These are phyloP conservation scores for Colossoma macropomum DNA, from an alignment of 2,113 vertebrate species.

Conservation along the genomic window DNA sequence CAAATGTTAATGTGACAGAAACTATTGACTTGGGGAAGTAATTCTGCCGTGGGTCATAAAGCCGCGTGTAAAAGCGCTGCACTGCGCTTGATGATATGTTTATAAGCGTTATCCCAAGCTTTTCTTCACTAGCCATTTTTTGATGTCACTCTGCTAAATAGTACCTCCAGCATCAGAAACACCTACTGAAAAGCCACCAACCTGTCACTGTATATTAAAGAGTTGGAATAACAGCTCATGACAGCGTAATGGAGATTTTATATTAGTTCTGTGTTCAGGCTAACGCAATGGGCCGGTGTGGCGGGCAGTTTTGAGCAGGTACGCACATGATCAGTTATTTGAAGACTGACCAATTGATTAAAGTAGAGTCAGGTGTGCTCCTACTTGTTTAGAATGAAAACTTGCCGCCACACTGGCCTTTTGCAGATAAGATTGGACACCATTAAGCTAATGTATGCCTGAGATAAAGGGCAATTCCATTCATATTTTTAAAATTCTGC, in stretches of 20 bases:
- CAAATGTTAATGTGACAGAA: slow-evolving; percentile 63
- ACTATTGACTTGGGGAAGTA: slow-evolving; percentile 56
- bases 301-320: too few species aligned
- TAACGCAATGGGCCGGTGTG: background rate
- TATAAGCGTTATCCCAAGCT: slow-evolving; percentile 44
- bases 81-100: slow-evolving; percentile 50
- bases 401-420: too few species aligned
- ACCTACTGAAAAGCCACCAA: slow-evolving; percentile 10
- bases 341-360: too few species aligned
- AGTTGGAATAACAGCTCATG: background rate
- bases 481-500: too few species aligned
- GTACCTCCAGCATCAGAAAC: background rate
- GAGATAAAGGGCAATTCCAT: too few species aligned
- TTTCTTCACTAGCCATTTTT: slow-evolving; percentile 38
- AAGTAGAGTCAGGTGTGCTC: too few species aligned
- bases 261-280: background rate
- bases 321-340: too few species aligned
- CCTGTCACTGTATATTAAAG: slow-evolving; percentile 11
- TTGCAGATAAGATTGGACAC: too few species aligned
- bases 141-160: background rate
- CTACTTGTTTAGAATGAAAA: too few species aligned
- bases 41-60: slow-evolving; percentile 47
- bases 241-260: background rate
- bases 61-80: slow-evolving; percentile 50
- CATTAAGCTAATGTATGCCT: background rate